Evolutionary conservation across 2,113 vertebrate genomes (phyloP), one percentile per base, ranked within the genome.

Genomic region (Centropus unirufus): DNA sequence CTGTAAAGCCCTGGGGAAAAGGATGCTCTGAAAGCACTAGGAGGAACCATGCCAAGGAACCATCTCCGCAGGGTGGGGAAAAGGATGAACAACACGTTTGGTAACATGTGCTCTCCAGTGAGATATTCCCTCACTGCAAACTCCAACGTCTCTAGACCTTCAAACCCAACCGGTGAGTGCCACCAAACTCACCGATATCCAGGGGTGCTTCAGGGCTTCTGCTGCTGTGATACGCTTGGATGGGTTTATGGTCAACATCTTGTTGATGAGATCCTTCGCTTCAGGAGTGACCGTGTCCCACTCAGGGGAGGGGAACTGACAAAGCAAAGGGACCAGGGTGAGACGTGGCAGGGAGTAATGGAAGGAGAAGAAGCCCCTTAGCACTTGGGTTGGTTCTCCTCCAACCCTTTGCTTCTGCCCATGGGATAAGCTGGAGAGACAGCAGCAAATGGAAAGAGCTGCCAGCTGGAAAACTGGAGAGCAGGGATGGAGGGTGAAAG

Each of bases 261-360:
- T 99, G 81, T 99, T 99, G 90, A 99, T 99, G 67, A 99, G 99
- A 74, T 99, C 99, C 98, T 99, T 99, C 4, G 99, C 99, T 97
- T 99, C 99, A 0, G 99, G 99, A 32, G 99, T 99, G 68, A 99
- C 99, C 0, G 99, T 99, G 97, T 99, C 99, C 99, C 99, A 99
- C 90, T 99, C 99, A 10, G 99, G 99, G 8, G 99, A 99, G 1
- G 99, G 99, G 95, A 99, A 99, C 99, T 99, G 95, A 84, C 93
- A 97, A 92, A 95, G 89, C 91, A 98, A 96, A 96, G 67, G 42
- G 81, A 93, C 14, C 0, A 24, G 84, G 61, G 51, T 67, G 55
- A 87, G 75, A 73, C 21, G 11, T 5, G 6, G 23, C 42, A 81
- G 84, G 94, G 90, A 94, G 97, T 90, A 64, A 97, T 1, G 8